Evolutionary conservation across 1,140 invertebrate genomes (phyloP).

Genomic region (Musca vetustissima): DNA sequence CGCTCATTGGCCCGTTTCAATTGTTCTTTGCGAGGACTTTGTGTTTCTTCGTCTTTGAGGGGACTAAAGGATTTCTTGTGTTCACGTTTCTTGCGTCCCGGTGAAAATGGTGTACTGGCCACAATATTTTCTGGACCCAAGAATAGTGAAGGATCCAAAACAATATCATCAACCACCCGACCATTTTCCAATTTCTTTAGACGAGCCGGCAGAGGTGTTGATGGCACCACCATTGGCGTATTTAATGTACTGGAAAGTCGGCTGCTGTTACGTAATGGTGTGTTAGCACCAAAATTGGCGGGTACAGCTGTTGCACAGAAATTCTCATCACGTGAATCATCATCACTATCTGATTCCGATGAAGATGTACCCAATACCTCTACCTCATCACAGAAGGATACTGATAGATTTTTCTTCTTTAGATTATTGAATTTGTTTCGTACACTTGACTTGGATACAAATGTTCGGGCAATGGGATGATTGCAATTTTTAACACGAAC

Average conservation of each 20-base stretch:
- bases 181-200: constrained; percentile 30
- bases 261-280: background rate
- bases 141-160: constrained; percentile 27
- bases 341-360: constrained; percentile 25
- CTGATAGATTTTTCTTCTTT: constrained; percentile 30
- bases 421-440: background rate
- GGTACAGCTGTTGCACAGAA: constrained; percentile 11
- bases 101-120: constrained; percentile 17
- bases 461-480: constrained; percentile 26
- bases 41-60: constrained; percentile 24
- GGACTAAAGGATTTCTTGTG: constrained; percentile 28
- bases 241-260: background rate
- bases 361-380: constrained; percentile 31
- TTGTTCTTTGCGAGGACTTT: constrained; percentile 28
- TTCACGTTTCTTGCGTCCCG: constrained; percentile 25
- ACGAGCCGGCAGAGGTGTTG: constrained; percentile 20
- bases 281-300: background rate
- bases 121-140: constrained; percentile 11
- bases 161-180: constrained; percentile 28
- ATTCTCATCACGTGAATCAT: constrained; percentile 20
- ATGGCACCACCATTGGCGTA: background rate
- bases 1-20: constrained; percentile 30
- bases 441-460: constrained; percentile 17
- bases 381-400: constrained; percentile 32
- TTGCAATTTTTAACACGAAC: constrained; percentile 25